phyloP scores from a whole-genome alignment of 2,797 vertebrate species.

The Sebastes steindachneri region DNA sequence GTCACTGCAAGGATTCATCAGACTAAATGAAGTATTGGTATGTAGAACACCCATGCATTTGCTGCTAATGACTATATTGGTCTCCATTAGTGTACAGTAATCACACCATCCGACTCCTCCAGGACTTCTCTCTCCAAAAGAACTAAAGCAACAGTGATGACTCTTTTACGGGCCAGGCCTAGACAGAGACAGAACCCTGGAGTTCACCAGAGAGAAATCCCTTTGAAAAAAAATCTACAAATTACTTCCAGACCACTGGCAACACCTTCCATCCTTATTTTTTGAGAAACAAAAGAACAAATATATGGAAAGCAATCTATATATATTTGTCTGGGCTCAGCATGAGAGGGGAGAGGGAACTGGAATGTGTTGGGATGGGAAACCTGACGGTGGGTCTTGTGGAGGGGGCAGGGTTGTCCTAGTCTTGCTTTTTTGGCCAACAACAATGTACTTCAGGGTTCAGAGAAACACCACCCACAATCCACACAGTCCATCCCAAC shows the following conservation, averaged over 20 bases:
- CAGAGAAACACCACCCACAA: constrained; percentile 10
- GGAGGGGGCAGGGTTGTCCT: neutral
- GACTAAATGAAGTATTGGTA: neutral
- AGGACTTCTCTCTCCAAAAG: neutral
- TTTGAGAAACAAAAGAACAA: constrained; percentile 40
- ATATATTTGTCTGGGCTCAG: constrained; percentile 20
- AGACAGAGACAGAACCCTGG: constrained; percentile 11
- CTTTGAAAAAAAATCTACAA: constrained; percentile 18
- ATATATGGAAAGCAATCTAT: constrained; percentile 30
- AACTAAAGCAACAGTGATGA: constrained; percentile 10
- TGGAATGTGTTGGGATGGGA: neutral
- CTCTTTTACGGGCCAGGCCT: constrained; percentile 10
- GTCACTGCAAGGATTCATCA: neutral
- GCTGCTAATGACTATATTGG: neutral
- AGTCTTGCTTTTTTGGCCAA: constrained; percentile 29
- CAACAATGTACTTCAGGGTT: constrained; percentile 30
- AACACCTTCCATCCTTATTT: constrained; percentile 9
- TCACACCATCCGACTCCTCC: constrained; percentile 17
- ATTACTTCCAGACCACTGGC: constrained; percentile 62
- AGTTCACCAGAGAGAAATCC: constrained; percentile 26
- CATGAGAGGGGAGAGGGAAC: constrained; percentile 4
- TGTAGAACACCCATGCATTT: neutral
- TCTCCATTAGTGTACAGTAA: constrained; percentile 8
- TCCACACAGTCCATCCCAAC: constrained; percentile 15
- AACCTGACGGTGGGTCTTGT: constrained; percentile 7